Conservation (phyloP, 1,140 invertebrate genomes). For the Aplysia californica region DNA sequence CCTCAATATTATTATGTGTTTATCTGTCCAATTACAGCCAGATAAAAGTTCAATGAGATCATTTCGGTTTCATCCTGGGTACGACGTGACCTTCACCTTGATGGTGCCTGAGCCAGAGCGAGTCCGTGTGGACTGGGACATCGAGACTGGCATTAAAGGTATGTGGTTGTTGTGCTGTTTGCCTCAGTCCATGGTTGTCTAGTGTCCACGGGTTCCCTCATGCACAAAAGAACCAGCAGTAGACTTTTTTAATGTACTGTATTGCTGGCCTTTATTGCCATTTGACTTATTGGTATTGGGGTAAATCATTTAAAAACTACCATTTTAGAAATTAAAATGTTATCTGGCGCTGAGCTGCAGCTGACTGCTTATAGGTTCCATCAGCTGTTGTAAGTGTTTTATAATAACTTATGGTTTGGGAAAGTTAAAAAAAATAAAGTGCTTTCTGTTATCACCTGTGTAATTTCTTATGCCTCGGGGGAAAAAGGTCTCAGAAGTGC, state of each 20-base stretch:
- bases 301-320: too few species aligned
- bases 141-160: slow-evolving; percentile 74
- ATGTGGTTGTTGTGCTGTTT: slow-evolving; percentile 5
- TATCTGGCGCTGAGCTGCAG: too few species aligned
- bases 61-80: slow-evolving; percentile 69
- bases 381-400: too few species aligned
- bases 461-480: too few species aligned
- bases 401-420: too few species aligned
- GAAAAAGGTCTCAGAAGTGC: too few species aligned
- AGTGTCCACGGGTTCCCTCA: not conserved
- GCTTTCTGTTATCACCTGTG: too few species aligned
- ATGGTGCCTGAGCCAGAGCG: slow-evolving; percentile 82
- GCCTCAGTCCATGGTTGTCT: not conserved
- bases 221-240: not conserved
- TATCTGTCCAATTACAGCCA: slow-evolving; percentile 39
- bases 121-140: slow-evolving; percentile 77
- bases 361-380: too few species aligned
- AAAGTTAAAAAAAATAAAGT: too few species aligned
- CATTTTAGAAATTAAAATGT: too few species aligned
- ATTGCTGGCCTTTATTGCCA: not conserved
- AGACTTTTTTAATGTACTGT: not conserved
- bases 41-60: slow-evolving; percentile 65
- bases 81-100: slow-evolving; percentile 82
- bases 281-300: too few species aligned
- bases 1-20: not conserved